A percentile compares a stretch with the other conserved stretches of the same genome.
Conservation (phyloP, 2,888 invertebrate genomes). For the Ophioninae sp. region DNA sequence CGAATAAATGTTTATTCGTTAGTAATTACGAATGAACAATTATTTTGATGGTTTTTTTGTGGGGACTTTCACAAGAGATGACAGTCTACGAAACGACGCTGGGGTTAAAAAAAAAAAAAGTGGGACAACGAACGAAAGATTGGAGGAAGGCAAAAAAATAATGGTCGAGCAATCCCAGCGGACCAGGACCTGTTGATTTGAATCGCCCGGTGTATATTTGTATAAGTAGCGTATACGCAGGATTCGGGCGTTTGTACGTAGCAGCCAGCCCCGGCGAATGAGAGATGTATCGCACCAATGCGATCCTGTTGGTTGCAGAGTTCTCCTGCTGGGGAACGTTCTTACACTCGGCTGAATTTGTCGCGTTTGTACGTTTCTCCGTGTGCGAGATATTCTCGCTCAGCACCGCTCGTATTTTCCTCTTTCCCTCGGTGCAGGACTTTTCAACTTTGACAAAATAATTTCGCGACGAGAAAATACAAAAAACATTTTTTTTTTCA, state of each 20-base stretch:
- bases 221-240: slow-evolving; percentile 11
- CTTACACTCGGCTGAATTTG: neutral
- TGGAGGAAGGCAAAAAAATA: neutral
- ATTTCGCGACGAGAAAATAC: neutral
- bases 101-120: neutral
- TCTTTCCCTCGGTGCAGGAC: neutral
- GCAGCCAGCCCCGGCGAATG: slow-evolving; percentile 35
- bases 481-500: neutral
- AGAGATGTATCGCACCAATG: slow-evolving; percentile 11
- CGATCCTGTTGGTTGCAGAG: neutral
- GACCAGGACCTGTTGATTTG: slow-evolving; percentile 19
- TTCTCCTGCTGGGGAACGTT: neutral
- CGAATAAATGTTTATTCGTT: too few species aligned
- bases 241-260: slow-evolving; percentile 27
- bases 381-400: neutral
- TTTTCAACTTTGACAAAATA: neutral
- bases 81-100: neutral
- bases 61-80: too few species aligned
- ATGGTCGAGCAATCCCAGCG: neutral
- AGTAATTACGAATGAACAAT: too few species aligned
- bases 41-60: too few species aligned
- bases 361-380: neutral
- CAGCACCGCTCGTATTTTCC: neutral
- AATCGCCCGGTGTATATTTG: slow-evolving; percentile 1
- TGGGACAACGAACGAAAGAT: neutral